Conservation (phyloP, 2,797 vertebrate species). For the Urosaurus nigricauda region DNA sequence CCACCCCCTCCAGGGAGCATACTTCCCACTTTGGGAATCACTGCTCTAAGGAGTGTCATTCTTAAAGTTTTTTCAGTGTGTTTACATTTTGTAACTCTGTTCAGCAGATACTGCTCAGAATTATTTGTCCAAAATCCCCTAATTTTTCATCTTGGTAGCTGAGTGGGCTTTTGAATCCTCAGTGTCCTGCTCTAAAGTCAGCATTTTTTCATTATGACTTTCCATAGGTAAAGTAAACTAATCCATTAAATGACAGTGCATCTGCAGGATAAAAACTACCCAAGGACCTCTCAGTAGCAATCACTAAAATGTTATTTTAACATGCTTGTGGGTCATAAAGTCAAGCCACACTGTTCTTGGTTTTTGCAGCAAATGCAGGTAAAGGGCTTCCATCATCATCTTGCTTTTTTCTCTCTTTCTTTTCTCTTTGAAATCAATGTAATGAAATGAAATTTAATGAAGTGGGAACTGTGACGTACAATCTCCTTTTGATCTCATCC, state of each 20-base stretch:
- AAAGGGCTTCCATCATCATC: slow-evolving; percentile 2
- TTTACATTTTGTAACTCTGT: not conserved
- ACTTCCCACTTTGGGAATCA: too few relatives aligned
- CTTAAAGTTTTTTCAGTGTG: not conserved
- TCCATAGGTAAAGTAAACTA: not conserved
- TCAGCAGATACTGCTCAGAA: not conserved
- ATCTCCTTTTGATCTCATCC: not conserved
- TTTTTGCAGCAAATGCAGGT: slow-evolving; percentile 32
- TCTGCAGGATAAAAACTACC: slow-evolving; percentile 56
- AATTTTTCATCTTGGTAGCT: not conserved
- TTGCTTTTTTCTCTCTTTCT: not conserved
- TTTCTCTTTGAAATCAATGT: slow-evolving; percentile 5
- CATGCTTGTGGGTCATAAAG: slow-evolving; percentile 40
- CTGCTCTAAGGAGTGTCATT: not conserved
- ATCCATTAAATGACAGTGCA: slow-evolving; percentile 47
- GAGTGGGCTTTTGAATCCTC: not conserved
- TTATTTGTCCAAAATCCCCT: not conserved
- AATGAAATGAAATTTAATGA: slow-evolving; percentile 3
- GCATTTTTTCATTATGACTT: not conserved
- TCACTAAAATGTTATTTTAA: slow-evolving; percentile 43
- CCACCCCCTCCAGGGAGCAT: too few relatives aligned
- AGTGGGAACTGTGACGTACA: not conserved
- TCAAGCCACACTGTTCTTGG: slow-evolving; percentile 46
- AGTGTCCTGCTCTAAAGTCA: not conserved
- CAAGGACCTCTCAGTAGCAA: slow-evolving; percentile 54